Evolutionary conservation across 2,888 invertebrate genomes (phyloP).

Genomic region (Sesamia inferens): DNA sequence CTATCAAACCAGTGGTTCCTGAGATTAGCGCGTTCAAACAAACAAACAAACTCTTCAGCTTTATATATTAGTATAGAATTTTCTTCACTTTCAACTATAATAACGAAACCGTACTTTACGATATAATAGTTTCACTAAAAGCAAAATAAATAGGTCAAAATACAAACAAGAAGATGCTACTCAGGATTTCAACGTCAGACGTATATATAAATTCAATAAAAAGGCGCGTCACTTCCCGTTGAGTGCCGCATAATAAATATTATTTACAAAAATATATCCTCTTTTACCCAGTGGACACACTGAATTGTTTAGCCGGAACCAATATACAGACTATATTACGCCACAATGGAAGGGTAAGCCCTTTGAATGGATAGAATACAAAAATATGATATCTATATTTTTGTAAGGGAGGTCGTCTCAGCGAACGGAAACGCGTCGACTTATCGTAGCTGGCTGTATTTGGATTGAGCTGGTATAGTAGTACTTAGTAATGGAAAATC

Average conservation of each 20-base stretch:
- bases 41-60: no score
- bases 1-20: no score
- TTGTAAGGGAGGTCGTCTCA: slow-evolving; percentile 32
- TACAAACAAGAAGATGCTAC: slow-evolving; percentile 9
- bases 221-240: slow-evolving; percentile 30
- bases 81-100: no score
- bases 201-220: slow-evolving; percentile 39
- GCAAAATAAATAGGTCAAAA: background rate
- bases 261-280: slow-evolving; percentile 63
- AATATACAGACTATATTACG: slow-evolving; percentile 73
- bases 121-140: background rate
- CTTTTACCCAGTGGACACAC: slow-evolving; percentile 59
- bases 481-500: background rate
- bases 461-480: background rate
- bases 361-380: slow-evolving; percentile 65
- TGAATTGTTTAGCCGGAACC: slow-evolving; percentile 74
- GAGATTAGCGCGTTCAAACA: no score
- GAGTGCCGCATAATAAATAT: slow-evolving; percentile 53
- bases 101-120: background rate
- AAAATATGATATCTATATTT: slow-evolving; percentile 59
- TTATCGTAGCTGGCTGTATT: background rate
- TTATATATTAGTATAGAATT: no score
- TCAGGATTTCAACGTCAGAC: slow-evolving; percentile 15
- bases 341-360: slow-evolving; percentile 60
- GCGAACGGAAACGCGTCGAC: background rate